A percentile compares a stretch with the other conserved stretches of the same genome.
Conservation (phyloP, 1,140 invertebrate genomes). For the Aphaenogaster ashmeadi region DNA sequence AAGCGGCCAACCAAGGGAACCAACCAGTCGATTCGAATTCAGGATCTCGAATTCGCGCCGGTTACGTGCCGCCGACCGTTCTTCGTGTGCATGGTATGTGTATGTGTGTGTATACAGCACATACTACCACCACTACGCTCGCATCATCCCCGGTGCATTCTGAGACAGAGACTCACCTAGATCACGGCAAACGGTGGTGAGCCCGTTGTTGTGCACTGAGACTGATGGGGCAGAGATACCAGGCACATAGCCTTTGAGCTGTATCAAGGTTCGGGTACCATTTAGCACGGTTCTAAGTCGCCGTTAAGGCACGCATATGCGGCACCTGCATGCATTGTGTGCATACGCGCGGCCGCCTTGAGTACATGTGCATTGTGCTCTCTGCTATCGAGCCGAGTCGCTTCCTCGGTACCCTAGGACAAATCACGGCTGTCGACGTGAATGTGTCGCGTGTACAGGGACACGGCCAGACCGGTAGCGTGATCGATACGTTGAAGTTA, state of each 20-base stretch:
- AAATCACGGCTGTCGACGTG: conserved; percentile 56
- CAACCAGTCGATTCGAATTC: conserved; percentile 79
- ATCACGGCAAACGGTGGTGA: conserved; percentile 56
- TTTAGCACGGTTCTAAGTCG: conserved; percentile 64
- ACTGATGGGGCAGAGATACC: conserved; percentile 63
- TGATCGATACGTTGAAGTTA: conserved; percentile 54
- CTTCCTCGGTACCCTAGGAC: conserved; percentile 34
- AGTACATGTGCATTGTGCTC: conserved; percentile 39
- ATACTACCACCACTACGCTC: conserved; percentile 19
- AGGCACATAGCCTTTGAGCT: conserved; percentile 44
- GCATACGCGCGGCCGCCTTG: conserved; percentile 12
- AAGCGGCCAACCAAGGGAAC: conserved; percentile 65
- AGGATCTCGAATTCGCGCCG: conserved; percentile 79
- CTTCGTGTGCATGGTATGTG: conserved; percentile 17
- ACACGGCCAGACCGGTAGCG: background rate
- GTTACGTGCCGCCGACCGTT: conserved; percentile 72
- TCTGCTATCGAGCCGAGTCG: conserved; percentile 33
- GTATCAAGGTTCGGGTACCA: conserved; percentile 59
- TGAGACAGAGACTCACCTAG: conserved; percentile 44
- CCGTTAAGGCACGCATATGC: background rate
- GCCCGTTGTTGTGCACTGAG: conserved; percentile 51
- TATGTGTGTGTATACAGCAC: background rate
- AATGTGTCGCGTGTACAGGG: conserved; percentile 32
- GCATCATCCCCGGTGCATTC: conserved; percentile 44
- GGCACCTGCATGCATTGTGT: conserved; percentile 42